Conservation (phyloP, 2,113 vertebrate genomes). For the Narcine bancroftii region DNA sequence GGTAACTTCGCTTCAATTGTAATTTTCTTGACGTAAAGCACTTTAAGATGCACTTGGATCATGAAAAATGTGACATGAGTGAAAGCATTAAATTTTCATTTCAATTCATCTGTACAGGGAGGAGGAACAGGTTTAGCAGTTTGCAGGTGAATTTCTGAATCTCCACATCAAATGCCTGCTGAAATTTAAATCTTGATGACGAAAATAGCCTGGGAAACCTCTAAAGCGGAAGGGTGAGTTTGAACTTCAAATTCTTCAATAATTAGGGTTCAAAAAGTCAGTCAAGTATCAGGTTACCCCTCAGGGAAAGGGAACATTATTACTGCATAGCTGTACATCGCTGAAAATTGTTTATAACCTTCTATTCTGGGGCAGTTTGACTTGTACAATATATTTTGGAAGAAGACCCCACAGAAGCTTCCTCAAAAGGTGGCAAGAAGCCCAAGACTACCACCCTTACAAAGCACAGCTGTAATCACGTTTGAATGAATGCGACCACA, state of each 20-base stretch:
- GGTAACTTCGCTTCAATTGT: neutral
- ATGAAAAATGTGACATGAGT: neutral
- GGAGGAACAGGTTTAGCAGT: neutral
- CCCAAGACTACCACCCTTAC: neutral
- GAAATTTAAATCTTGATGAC: neutral
- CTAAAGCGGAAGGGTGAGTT: neutral
- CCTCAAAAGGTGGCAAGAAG: neutral
- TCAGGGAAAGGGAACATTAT: slow-evolving; percentile 12
- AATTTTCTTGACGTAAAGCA: neutral
- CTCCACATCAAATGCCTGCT: neutral
- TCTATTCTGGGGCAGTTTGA: too few relatives aligned
- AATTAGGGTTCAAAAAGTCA: neutral
- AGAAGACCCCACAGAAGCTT: neutral
- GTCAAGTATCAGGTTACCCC: neutral
- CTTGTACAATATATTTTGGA: neutral
- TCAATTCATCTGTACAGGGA: neutral
- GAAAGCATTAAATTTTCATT: neutral
- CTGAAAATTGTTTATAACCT: neutral
- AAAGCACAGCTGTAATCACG: neutral
- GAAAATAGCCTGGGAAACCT: neutral
- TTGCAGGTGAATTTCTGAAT: neutral
- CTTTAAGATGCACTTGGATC: neutral
- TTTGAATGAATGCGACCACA: neutral
- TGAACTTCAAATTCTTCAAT: too few relatives aligned
- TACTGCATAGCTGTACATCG: neutral